Conservation (phyloP, 2,113 vertebrate species). For the Salvelinus fontinalis region DNA sequence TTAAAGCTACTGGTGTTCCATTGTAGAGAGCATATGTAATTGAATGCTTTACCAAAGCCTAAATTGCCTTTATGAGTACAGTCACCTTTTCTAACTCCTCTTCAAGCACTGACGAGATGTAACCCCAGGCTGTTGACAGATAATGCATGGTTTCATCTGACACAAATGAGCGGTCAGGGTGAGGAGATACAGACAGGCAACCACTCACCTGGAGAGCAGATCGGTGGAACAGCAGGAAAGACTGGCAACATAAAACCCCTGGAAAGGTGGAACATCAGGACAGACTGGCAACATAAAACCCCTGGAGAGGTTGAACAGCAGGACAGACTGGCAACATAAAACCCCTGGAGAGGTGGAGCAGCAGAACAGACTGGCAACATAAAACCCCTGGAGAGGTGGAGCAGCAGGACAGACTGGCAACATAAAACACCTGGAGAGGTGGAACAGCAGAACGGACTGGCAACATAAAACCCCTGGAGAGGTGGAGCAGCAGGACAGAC, state of each 20-base stretch:
- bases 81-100: too few relatives aligned
- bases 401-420: too few relatives aligned
- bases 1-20: too few relatives aligned
- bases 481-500: background rate
- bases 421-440: background rate
- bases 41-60: too few relatives aligned
- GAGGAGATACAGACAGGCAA: slow-evolving; percentile 56
- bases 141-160: slow-evolving; percentile 40
- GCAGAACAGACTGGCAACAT: too few relatives aligned
- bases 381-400: too few relatives aligned
- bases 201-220: slow-evolving; percentile 69
- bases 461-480: background rate
- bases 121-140: slow-evolving; percentile 14
- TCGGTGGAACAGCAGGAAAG: slow-evolving; percentile 61
- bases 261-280: background rate
- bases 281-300: slow-evolving; percentile 5
- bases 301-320: background rate
- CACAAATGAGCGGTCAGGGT: slow-evolving; percentile 58
- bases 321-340: too few relatives aligned
- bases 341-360: too few relatives aligned
- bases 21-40: too few relatives aligned
- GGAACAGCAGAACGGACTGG: background rate
- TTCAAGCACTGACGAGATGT: too few relatives aligned
- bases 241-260: slow-evolving; percentile 14
- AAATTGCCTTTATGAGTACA: too few relatives aligned